Evolutionary conservation across 2,797 vertebrate genomes (phyloP).

Genomic region (Danio choprae): DNA sequence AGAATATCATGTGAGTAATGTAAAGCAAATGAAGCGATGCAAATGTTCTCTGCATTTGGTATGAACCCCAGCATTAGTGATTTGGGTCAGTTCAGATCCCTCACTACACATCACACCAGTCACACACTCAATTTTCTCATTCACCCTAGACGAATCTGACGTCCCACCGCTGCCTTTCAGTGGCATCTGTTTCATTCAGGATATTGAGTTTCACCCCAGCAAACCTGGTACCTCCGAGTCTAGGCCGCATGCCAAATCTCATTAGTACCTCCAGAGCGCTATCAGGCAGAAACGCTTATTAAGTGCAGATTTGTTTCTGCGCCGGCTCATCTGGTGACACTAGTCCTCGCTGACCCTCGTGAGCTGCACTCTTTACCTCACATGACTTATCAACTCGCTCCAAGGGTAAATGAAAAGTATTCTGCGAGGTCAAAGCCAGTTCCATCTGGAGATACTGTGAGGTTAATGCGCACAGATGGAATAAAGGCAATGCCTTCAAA

Average conservation of each 20-base stretch:
- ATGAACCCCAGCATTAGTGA: not conserved
- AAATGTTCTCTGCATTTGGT: no score
- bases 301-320: conserved; percentile 44
- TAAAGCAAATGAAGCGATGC: no score
- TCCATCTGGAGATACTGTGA: conserved; percentile 23
- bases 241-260: conserved; percentile 41
- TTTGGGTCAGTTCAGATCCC: not conserved
- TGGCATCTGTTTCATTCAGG: conserved; percentile 31
- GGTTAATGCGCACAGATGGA: not conserved
- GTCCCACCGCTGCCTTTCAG: not conserved
- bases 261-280: conserved; percentile 38
- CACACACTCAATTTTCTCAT: not conserved
- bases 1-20: no score
- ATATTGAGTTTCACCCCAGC: conserved; percentile 18
- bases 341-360: conserved; percentile 25
- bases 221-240: conserved; percentile 44
- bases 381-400: conserved; percentile 19
- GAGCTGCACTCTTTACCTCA: conserved; percentile 25
- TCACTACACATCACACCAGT: not conserved
- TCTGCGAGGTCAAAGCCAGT: conserved; percentile 26
- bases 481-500: conserved; percentile 9
- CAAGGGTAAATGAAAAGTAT: conserved; percentile 14
- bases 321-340: conserved; percentile 30
- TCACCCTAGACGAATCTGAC: not conserved
- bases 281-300: conserved; percentile 35